Conservation (phyloP, 2,113 vertebrate species). For the Lepidothrix coronata region DNA sequence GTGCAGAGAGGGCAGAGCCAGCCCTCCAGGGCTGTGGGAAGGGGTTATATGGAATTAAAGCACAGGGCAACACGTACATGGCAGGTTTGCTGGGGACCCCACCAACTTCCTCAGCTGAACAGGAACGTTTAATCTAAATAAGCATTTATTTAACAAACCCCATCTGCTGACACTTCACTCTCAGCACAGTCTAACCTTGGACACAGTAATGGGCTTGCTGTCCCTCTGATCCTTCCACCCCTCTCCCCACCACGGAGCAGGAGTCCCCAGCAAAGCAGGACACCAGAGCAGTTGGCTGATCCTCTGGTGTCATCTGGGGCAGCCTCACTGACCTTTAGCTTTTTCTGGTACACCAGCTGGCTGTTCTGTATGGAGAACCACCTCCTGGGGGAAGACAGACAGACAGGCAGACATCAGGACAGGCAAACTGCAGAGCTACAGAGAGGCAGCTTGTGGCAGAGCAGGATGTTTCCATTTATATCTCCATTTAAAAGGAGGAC, state of each 20-base stretch:
- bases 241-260: rapidly evolving
- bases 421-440: neutral
- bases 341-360: conserved; percentile 99
- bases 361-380: conserved; percentile 99
- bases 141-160: neutral
- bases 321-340: conserved; percentile 84
- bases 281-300: neutral
- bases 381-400: conserved; percentile 73
- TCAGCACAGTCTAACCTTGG: neutral
- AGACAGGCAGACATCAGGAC: neutral
- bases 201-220: neutral
- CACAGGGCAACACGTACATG: neutral
- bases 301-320: neutral
- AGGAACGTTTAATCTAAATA: neutral
- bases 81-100: neutral
- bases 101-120: neutral
- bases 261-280: neutral
- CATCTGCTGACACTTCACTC: neutral
- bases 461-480: neutral
- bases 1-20: neutral
- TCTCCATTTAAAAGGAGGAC: neutral
- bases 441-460: neutral
- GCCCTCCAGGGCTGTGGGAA: neutral
- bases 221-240: neutral
- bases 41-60: neutral